Evolutionary conservation across 1,140 invertebrate genomes (phyloP).

Genomic region (Drosophila pruinosa): DNA sequence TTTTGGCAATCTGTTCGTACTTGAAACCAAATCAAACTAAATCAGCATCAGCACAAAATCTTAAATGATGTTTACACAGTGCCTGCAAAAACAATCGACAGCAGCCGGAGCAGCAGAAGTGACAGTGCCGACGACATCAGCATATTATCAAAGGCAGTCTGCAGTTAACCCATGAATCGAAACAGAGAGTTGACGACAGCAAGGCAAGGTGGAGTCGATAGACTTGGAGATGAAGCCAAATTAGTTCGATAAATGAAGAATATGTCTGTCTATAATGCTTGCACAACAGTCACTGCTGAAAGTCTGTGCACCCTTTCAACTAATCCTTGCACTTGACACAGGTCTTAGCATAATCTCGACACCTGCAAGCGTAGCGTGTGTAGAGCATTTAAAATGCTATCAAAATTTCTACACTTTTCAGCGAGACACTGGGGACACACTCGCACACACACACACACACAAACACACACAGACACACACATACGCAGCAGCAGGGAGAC

Average conservation of each 20-base stretch:
- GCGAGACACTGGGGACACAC: neutral
- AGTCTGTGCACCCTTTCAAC: neutral
- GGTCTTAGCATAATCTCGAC: neutral
- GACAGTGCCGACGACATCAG: slow-evolving; percentile 29
- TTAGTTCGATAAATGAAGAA: neutral
- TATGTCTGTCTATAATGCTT: no score
- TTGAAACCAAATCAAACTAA: slow-evolving; percentile 66
- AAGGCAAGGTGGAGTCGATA: neutral
- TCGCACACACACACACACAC: neutral
- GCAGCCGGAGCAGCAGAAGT: slow-evolving; percentile 12
- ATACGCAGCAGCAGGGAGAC: no score
- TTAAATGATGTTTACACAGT: slow-evolving; percentile 58
- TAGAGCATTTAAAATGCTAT: slow-evolving; percentile 43
- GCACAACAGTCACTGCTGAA: no score
- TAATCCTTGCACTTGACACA: neutral
- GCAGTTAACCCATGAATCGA: slow-evolving; percentile 3
- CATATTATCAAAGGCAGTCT: slow-evolving; percentile 48
- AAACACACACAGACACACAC: neutral
- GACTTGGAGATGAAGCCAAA: neutral
- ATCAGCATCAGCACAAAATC: slow-evolving; percentile 65
- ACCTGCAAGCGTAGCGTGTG: neutral
- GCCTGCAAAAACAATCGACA: slow-evolving; percentile 51
- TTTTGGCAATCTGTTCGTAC: slow-evolving; percentile 28
- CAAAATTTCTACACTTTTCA: slow-evolving; percentile 31
- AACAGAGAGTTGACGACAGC: slow-evolving; percentile 1